A percentile compares a stretch with the other conserved stretches of the same genome.
phyloP scores from a whole-genome alignment of 2,797 vertebrate species.

The Sitta carolinensis region DNA sequence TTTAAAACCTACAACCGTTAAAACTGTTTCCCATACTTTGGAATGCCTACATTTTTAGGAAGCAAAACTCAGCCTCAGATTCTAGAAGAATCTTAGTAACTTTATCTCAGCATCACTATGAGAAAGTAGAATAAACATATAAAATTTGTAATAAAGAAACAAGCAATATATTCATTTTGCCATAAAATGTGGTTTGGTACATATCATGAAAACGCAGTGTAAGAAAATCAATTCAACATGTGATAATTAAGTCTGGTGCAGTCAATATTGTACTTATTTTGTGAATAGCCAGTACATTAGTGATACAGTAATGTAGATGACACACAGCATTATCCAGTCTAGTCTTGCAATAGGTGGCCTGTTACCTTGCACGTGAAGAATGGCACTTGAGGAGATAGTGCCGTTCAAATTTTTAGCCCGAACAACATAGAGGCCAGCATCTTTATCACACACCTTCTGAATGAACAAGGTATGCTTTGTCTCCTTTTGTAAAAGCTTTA shows the following conservation, averaged over 20 bases:
- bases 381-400: conserved; percentile 77
- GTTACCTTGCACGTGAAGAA: conserved; percentile 80
- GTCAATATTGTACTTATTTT: conserved; percentile 27
- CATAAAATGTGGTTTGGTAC: neutral
- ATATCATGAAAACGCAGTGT: conserved; percentile 2
- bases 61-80: neutral
- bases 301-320: conserved; percentile 81
- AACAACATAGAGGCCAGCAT: conserved; percentile 78
- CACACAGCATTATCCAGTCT: conserved; percentile 80
- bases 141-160: neutral
- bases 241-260: conserved; percentile 1
- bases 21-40: neutral
- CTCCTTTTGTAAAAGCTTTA: conserved; percentile 80
- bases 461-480: conserved; percentile 81
- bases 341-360: conserved; percentile 71
- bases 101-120: neutral
- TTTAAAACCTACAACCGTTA: neutral
- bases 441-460: conserved; percentile 76
- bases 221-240: neutral
- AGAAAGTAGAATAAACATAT: conserved; percentile 9
- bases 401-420: conserved; percentile 76
- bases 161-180: neutral
- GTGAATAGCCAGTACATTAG: conserved; percentile 83
- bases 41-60: neutral
- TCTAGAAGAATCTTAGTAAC: neutral